Percentiles rank a stretch among this genome's conserved stretches.
These are phyloP conservation scores for Halesus radiatus DNA, from an alignment of 1,140 invertebrate species.

Conservation along the genomic window DNA sequence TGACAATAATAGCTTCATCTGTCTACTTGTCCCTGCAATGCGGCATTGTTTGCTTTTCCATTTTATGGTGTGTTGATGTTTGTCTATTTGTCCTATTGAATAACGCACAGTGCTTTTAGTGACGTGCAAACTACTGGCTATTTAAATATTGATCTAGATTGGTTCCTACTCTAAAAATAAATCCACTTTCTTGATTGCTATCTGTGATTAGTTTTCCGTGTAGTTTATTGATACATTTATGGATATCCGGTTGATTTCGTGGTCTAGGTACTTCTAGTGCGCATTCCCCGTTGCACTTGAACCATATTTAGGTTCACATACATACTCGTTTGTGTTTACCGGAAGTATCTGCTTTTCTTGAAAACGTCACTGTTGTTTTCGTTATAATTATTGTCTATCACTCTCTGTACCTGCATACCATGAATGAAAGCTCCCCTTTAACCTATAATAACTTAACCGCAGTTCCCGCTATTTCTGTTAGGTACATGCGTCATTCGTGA, in stretches of 20 bases:
- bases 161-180: not conserved
- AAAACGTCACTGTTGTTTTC: no score
- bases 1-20: constrained; percentile 8
- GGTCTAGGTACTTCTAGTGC: no score
- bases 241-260: not conserved
- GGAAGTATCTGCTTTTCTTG: no score
- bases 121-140: not conserved
- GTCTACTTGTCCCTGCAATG: not conserved
- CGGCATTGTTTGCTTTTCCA: not conserved
- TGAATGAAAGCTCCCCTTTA: no score
- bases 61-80: not conserved
- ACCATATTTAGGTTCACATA: no score
- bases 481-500: no score
- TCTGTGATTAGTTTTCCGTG: not conserved
- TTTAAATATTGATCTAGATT: not conserved
- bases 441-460: no score
- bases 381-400: no score
- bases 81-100: not conserved
- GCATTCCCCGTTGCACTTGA: no score
- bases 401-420: no score
- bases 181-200: not conserved
- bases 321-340: no score
- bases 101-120: not conserved
- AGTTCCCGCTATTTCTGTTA: no score
- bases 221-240: not conserved